Evolutionary conservation across 2,113 vertebrate species (phyloP), one percentile per base, ranked within the genome.

Genomic region (Plecotus auritus): DNA sequence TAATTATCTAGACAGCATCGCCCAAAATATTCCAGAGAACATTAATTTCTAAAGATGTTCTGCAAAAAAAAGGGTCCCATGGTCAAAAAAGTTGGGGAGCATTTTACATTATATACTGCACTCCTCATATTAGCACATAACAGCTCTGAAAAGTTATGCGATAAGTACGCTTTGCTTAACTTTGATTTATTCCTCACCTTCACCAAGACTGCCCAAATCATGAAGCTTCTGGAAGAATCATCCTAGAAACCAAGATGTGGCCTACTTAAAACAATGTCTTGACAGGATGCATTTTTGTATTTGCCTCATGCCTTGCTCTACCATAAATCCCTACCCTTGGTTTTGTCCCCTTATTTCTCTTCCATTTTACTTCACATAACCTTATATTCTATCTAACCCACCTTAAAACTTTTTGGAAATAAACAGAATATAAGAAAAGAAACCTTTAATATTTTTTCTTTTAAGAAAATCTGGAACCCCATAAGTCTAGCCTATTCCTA

Each of bases 361-460:
- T 90, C 18, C 40, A 77, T 76, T 95, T 94, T 86, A 76, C 23
- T 96, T 94, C 91, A 89, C 11, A 72, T 37, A 95, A 87, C 84
- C 56, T 87, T 94, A 7, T 18, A 92, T 76, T 93, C 51, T 61
- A 73, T 7, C 64, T 85, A 96, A 78, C 67, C 54, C 2, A 93
- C 20, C 20, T 94, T 95, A 90, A 91, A 94, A 54, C 2, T 37
- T 85, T 95, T 69, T 87, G 45, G 64, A 91, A 93, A 94, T 84
- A 91, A 90, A 54, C 26, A 85, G n/a, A 72, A 87, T 51, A 72
- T 56, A 85, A 80, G 83, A 20, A 10, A 76, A 88, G 23, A 54
- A 73, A 92, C 18, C 28, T 78, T 70, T 45, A 86, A 70, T 42
- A 14, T 16, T 59, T 85, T 88, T 80, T 54, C 72, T 20, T 67